A percentile compares a stretch with the other conserved stretches of the same genome.
Evolutionary conservation across 1,140 invertebrate species (phyloP).

Genomic region (Formica exsecta): DNA sequence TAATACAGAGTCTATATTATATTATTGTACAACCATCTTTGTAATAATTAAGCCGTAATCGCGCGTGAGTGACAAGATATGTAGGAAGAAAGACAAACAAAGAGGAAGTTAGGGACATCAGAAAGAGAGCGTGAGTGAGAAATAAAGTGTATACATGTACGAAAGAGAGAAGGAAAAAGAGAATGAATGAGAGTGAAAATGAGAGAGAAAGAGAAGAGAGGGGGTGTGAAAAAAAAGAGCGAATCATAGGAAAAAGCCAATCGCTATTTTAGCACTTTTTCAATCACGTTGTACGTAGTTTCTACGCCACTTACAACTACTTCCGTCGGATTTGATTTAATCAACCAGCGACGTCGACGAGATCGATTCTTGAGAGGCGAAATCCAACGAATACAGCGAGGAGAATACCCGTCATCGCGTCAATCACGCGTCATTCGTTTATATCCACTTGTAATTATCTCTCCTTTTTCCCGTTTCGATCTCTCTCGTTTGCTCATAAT

Average conservation of each 20-base stretch:
- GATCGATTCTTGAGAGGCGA: slow-evolving; percentile 49
- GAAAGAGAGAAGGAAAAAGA: slow-evolving; percentile 6
- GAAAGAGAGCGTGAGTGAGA: slow-evolving; percentile 35
- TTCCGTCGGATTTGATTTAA: slow-evolving; percentile 50
- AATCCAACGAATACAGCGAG: neutral
- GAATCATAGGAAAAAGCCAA: slow-evolving; percentile 73
- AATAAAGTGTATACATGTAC: neutral
- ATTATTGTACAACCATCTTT: slow-evolving; percentile 83
- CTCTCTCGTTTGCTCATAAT: neutral
- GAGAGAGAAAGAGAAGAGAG: slow-evolving; percentile 28
- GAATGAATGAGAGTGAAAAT: neutral
- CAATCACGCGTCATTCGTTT: slow-evolving; percentile 12
- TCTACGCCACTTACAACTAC: slow-evolving; percentile 61
- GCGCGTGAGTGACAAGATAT: slow-evolving; percentile 64
- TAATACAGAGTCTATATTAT: slow-evolving; percentile 85
- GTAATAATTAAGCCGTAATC: slow-evolving; percentile 79
- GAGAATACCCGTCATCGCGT: neutral
- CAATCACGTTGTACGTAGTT: slow-evolving; percentile 74
- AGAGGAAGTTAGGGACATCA: slow-evolving; percentile 51
- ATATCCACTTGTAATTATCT: slow-evolving; percentile 23
- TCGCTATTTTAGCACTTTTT: slow-evolving; percentile 81
- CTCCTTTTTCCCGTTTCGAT: neutral
- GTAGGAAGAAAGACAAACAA: slow-evolving; percentile 50
- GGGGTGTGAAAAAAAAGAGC: slow-evolving; percentile 58
- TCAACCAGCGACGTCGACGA: slow-evolving; percentile 41